Conservation (phyloP, 2,888 invertebrate genomes). For the Masnerella sp. region DNA sequence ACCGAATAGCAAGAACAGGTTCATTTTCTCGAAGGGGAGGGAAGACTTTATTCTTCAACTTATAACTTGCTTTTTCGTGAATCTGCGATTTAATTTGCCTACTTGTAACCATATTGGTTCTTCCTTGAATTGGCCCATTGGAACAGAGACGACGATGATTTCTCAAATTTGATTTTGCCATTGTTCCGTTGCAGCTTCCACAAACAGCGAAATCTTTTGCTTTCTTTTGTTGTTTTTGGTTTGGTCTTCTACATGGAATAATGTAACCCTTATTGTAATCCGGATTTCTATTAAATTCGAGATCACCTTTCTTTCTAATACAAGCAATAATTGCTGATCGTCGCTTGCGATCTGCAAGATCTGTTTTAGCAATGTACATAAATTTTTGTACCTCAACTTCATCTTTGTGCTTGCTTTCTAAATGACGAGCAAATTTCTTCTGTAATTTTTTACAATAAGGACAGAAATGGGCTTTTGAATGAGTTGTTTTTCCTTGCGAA, state of each 20-base stretch:
- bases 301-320: constrained; percentile 1
- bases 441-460: background rate
- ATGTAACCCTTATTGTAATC: constrained; percentile 5
- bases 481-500: background rate
- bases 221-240: background rate
- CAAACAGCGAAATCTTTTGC: background rate
- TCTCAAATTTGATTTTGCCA: background rate
- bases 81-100: constrained; percentile 3
- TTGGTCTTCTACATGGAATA: constrained; percentile 1
- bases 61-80: background rate
- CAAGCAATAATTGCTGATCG: background rate
- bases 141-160: background rate
- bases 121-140: background rate
- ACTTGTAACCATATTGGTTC: background rate
- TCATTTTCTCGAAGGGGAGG: background rate
- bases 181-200: background rate
- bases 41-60: background rate
- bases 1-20: background rate
- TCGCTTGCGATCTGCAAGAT: background rate
- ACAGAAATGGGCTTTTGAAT: background rate
- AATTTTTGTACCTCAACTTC: background rate
- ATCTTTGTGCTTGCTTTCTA: background rate
- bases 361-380: background rate
- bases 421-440: background rate
- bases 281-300: background rate